Base-by-base conservation (phyloP, 1,140 invertebrate genomes). In the Drosophila nasuta region DNA sequence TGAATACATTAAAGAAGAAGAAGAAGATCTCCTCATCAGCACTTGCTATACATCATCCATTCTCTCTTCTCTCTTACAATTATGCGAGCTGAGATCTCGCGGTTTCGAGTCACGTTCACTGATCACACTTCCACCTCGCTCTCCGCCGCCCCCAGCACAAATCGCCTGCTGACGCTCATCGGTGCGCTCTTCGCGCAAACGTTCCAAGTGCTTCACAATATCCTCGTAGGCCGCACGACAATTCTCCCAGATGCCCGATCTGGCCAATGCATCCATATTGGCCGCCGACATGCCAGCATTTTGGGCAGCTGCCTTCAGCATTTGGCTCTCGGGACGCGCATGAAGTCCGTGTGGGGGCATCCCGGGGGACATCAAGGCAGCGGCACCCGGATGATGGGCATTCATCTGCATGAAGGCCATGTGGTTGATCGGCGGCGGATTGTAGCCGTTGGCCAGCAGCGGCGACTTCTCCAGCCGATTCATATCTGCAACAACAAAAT, bases 181-280 rank as follows among this genome's bases (percentile, higher is more conserved):
- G 64, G 95, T 95, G 92, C 96, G 94, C 93, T 97, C 97, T 92
- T 97, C 97, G 82, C 96, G 94, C 93, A 97, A 97, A 95, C 97
- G 96, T 95, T 97, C 97, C 88, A 97, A 95, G 92, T 97, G 97
- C 94, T 97, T 98, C 57, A 97, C 97, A 93, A 97, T 97, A 93
- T 98, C 97, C 94, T 98, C 97, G 93, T 97, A 98, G 85, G 97
- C 97, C 77, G 97, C 97, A 93, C 97, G 95, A 94, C 97, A 97
- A 94, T 97, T 97, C 94, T 98, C 97, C 97, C 97, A 98, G 93
- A 97, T 96, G 87, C 96, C 97, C 92, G 97, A 97, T 93, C 97
- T 96, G 70, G 97, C 96, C 30, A 97, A 94, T 66, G 96, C 96
- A 92, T 97, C 96, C 95, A 97, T 97, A 91, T 96, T 95, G 81